Evolutionary conservation across 2,113 vertebrate genomes (phyloP).

Genomic region (Petroica traversi): DNA sequence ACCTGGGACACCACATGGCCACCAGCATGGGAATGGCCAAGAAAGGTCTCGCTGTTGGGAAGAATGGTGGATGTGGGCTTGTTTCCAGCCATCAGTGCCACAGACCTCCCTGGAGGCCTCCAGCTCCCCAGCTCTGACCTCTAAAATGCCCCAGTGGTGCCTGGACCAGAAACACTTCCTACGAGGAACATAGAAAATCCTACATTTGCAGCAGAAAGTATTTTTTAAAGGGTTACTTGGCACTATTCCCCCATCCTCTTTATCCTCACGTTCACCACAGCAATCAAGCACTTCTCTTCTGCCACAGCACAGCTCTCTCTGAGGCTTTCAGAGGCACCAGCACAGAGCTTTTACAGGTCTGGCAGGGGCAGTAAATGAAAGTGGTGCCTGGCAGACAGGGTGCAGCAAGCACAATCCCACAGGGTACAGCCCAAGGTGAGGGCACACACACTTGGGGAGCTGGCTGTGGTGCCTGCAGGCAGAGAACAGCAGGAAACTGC

Average conservation of each 20-base stretch:
- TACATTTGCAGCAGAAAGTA: neutral
- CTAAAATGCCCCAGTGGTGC: neutral
- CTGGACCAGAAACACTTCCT: neutral
- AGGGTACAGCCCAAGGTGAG: neutral
- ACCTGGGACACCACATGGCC: neutral
- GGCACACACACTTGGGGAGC: neutral
- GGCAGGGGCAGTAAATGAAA: neutral
- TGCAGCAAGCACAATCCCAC: neutral
- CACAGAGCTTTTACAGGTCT: neutral
- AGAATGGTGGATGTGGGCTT: neutral
- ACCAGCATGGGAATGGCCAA: neutral
- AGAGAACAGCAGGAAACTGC: neutral
- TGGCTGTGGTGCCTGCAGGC: neutral
- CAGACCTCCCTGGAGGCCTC: neutral
- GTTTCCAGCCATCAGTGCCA: neutral
- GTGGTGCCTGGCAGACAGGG: neutral
- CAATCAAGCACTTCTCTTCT: neutral
- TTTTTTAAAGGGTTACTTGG: neutral
- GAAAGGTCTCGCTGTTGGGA: neutral
- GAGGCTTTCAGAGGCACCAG: neutral
- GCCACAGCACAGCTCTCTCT: neutral
- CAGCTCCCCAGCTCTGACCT: neutral
- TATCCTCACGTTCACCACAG: accelerated
- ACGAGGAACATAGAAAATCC: neutral
- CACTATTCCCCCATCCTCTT: neutral